These are phyloP conservation scores for Thinocorus orbignyianus DNA, from an alignment of 2,113 vertebrate genomes.

Conservation along the genomic window DNA sequence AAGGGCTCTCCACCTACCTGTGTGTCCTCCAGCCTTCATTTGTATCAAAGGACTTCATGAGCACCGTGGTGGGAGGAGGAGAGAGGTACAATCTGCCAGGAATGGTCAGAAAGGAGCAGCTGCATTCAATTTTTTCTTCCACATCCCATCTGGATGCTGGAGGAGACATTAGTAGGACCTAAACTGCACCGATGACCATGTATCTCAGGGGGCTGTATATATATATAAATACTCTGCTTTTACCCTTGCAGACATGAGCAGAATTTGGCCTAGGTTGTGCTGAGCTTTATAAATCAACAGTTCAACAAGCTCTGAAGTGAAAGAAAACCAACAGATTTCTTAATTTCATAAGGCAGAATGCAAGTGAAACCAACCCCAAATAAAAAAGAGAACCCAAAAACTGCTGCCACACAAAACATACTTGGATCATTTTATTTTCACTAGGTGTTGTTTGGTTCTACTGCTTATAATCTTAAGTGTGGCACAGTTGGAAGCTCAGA, in stretches of 20 bases:
- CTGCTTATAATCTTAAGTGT: constrained; percentile 15
- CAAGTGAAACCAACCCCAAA: not conserved
- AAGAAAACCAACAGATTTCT: not conserved
- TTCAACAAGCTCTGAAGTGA: not conserved
- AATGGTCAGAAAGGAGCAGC: not conserved
- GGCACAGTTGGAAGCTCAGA: constrained; percentile 50
- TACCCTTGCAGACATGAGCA: not conserved
- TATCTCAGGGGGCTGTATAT: not conserved
- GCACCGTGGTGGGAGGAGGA: not conserved
- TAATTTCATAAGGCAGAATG: not conserved
- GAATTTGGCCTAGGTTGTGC: not conserved
- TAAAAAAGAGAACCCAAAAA: not conserved
- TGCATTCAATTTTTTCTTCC: not conserved
- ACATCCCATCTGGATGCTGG: not conserved
- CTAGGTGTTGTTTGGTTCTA: not conserved
- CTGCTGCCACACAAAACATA: not conserved
- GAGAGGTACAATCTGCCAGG: not conserved
- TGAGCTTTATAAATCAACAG: not conserved
- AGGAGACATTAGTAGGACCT: not conserved
- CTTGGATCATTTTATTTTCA: constrained; percentile 51
- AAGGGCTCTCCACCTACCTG: not conserved
- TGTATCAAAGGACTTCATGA: not conserved
- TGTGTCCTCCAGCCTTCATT: not conserved
- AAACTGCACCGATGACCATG: not conserved
- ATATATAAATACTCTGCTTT: not conserved